These are phyloP conservation scores for Onthophagus taurus DNA, from an alignment of 1,140 invertebrate species.

Conservation along the genomic window DNA sequence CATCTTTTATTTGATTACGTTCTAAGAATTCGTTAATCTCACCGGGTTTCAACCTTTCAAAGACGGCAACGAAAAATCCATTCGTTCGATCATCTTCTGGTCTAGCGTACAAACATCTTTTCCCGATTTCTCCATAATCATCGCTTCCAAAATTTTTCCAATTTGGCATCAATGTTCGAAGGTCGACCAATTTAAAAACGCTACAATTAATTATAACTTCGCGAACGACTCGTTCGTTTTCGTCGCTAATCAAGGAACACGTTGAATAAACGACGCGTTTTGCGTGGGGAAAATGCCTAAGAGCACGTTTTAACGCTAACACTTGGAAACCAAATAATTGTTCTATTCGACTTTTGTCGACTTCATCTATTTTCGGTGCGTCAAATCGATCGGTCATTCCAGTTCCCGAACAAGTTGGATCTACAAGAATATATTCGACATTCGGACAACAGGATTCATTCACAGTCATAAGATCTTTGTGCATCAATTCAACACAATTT, in stretches of 20 bases:
- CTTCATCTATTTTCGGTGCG: constrained; percentile 19
- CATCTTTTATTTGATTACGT: constrained; percentile 18
- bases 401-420: constrained; percentile 93
- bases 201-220: constrained; percentile 46
- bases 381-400: constrained; percentile 55
- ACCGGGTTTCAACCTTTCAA: constrained; percentile 50
- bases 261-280: constrained; percentile 90
- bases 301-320: constrained; percentile 74
- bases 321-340: constrained; percentile 75
- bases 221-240: constrained; percentile 86
- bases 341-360: constrained; percentile 45
- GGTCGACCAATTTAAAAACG: constrained; percentile 52
- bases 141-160: constrained; percentile 60
- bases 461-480: constrained; percentile 63
- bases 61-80: constrained; percentile 90
- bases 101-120: constrained; percentile 68
- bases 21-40: constrained; percentile 31
- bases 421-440: constrained; percentile 85
- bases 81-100: constrained; percentile 71
- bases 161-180: constrained; percentile 46
- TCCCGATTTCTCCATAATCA: constrained; percentile 50
- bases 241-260: constrained; percentile 80
- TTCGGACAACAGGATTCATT: constrained; percentile 50
- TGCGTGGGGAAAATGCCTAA: constrained; percentile 70
- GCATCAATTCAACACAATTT: constrained; percentile 53